These are phyloP conservation scores for Leontocebus nigricollis DNA, from an alignment of 2,797 vertebrate species.

Conservation along the genomic window DNA sequence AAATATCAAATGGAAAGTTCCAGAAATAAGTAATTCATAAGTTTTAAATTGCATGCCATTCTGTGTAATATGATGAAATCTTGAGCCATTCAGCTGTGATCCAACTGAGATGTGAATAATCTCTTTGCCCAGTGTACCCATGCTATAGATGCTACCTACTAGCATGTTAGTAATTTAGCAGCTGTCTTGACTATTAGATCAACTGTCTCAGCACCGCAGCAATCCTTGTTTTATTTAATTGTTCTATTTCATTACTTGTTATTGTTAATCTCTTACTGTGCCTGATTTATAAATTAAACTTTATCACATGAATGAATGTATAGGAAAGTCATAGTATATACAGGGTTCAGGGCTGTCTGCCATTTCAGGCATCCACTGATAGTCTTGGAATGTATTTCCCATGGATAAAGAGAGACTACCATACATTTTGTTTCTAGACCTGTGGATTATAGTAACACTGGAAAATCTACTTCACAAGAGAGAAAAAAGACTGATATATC, in stretches of 20 bases:
- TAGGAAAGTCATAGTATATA: not conserved
- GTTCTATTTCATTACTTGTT: not conserved
- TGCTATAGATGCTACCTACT: not conserved
- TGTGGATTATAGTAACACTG: not conserved
- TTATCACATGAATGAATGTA: not conserved
- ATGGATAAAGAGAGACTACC: not conserved
- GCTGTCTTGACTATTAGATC: not conserved
- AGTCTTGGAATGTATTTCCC: not conserved
- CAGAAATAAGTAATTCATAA: not conserved
- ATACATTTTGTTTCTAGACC: slow-evolving; percentile 23
- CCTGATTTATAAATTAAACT: not conserved
- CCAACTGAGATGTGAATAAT: not conserved
- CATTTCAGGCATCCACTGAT: not conserved
- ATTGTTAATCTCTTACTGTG: not conserved
- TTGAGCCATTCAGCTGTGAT: not conserved
- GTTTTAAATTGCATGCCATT: not conserved
- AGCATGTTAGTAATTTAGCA: not conserved
- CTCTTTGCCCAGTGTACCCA: not conserved
- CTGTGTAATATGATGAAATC: not conserved
- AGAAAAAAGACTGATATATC: not conserved
- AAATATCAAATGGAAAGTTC: not conserved
- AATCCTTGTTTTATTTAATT: not conserved
- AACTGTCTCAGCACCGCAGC: not conserved
- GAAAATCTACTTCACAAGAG: not conserved
- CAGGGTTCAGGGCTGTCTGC: not conserved